Conservation (phyloP, 2,888 invertebrate species). For the Synergus laeviventris region DNA sequence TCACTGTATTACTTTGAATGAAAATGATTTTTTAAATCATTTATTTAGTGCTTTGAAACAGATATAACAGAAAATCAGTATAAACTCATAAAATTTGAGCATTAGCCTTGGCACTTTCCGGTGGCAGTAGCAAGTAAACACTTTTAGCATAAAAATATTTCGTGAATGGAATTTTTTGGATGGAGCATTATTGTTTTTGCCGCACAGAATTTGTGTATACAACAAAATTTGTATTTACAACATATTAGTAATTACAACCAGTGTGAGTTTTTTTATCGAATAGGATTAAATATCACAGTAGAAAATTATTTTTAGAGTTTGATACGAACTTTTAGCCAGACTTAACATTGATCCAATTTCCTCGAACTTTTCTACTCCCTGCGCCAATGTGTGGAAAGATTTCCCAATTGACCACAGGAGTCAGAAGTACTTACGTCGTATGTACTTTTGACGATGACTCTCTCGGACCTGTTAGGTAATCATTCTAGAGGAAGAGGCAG, state of each 20-base stretch:
- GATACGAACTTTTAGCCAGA: not conserved
- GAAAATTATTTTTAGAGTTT: not conserved
- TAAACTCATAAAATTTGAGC: too few relatives aligned
- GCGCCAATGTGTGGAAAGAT: not conserved
- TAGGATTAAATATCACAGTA: not conserved
- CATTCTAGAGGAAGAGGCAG: conserved; percentile 22
- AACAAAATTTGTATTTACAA: too few relatives aligned
- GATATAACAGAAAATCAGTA: not conserved
- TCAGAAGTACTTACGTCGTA: conserved; percentile 1
- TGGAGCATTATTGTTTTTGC: not conserved
- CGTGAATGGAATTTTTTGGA: not conserved
- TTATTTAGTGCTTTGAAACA: not conserved
- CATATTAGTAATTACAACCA: not conserved
- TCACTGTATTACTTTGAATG: too few relatives aligned
- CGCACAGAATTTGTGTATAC: not conserved
- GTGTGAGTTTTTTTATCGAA: not conserved
- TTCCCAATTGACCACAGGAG: conserved; percentile 9
- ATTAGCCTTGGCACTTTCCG: too few relatives aligned
- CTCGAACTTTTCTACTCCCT: not conserved
- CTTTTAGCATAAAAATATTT: not conserved
- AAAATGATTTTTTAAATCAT: not conserved
- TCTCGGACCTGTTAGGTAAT: conserved; percentile 27
- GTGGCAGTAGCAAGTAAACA: too few relatives aligned
- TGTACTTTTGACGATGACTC: conserved; percentile 21
- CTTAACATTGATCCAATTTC: not conserved